A percentile compares a stretch with the other conserved stretches of the same genome.
phyloP scores from a whole-genome alignment of 1,140 invertebrate species.

The Aradophagus sp. region DNA sequence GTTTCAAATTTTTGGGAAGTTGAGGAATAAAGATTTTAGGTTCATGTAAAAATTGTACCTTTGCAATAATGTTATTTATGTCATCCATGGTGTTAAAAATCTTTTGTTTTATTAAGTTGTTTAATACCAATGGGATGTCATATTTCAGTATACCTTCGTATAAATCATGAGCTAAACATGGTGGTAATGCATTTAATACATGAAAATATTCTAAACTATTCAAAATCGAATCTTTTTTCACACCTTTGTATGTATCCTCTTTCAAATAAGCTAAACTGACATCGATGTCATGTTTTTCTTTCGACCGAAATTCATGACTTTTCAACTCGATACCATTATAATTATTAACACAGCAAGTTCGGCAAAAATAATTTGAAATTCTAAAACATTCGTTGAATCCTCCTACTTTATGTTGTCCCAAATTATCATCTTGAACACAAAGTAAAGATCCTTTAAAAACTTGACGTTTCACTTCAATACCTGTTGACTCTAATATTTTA shows the following conservation, averaged over 20 bases:
- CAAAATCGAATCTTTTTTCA: slow-evolving; percentile 21
- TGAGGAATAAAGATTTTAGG: slow-evolving; percentile 5
- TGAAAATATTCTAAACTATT: slow-evolving; percentile 26
- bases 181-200: slow-evolving; percentile 32
- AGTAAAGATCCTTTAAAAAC: slow-evolving; percentile 9
- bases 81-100: not conserved
- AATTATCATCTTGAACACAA: slow-evolving; percentile 16
- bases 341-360: slow-evolving; percentile 10
- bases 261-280: slow-evolving; percentile 1
- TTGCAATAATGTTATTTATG: slow-evolving; percentile 3
- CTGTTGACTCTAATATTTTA: slow-evolving; percentile 6
- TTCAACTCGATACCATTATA: not conserved
- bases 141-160: slow-evolving; percentile 16
- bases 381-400: slow-evolving; percentile 29
- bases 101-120: slow-evolving; percentile 9
- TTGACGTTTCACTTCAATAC: slow-evolving; percentile 7
- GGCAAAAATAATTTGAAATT: slow-evolving; percentile 2
- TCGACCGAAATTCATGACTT: slow-evolving; percentile 4
- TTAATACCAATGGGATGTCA: slow-evolving; percentile 13
- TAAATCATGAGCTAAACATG: slow-evolving; percentile 24
- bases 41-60: slow-evolving; percentile 10
- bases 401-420: slow-evolving; percentile 29
- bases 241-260: slow-evolving; percentile 2
- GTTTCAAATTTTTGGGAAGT: slow-evolving; percentile 11
- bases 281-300: slow-evolving; percentile 9